Evolutionary conservation across 2,888 invertebrate genomes (phyloP).

Genomic region (Drepanosiphum platanoidis): DNA sequence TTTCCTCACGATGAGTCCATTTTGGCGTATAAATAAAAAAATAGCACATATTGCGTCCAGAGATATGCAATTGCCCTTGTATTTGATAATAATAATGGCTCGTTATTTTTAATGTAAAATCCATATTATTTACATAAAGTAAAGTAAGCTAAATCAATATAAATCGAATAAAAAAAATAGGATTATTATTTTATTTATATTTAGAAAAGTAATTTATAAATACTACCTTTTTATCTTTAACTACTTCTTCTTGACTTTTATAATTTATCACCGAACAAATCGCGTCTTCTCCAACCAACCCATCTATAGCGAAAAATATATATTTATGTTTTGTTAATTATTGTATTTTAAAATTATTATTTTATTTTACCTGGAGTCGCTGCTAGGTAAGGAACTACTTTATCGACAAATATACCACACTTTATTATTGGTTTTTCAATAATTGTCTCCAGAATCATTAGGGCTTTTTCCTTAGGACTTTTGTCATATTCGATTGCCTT

Average conservation of each 20-base stretch:
- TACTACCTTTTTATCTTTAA: neutral
- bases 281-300: too few species aligned
- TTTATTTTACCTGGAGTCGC: neutral
- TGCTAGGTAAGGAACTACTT: neutral
- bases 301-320: too few species aligned
- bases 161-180: neutral
- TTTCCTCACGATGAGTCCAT: constrained; percentile 1
- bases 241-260: neutral
- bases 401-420: neutral
- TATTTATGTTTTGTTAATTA: too few species aligned
- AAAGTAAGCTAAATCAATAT: neutral
- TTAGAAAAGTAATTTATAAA: neutral
- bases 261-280: too few species aligned
- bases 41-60: neutral
- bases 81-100: constrained; percentile 8
- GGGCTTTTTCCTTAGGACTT: neutral
- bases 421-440: neutral
- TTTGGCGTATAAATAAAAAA: neutral
- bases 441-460: neutral
- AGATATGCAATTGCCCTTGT: neutral
- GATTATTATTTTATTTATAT: neutral
- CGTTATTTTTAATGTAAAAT: neutral
- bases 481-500: neutral
- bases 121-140: neutral
- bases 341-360: too few species aligned